Base-by-base conservation (phyloP, 1,140 invertebrate species). In the Streblospio benedicti region DNA sequence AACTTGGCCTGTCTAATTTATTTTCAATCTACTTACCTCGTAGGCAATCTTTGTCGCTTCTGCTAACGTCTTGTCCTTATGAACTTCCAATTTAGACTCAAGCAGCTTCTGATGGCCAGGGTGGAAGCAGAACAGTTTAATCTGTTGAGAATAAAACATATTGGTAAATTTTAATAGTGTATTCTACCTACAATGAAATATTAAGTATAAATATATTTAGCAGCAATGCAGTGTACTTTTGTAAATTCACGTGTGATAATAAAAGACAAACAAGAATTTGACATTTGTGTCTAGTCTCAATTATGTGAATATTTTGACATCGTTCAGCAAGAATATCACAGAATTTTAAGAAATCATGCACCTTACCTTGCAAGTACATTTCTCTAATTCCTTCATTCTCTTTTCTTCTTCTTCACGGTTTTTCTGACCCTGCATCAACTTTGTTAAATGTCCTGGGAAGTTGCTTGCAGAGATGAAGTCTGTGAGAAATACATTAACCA, bases 381-480 rank as follows among this genome's bases (percentile, higher is more conserved):
- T 82, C 54, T 86, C 82, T 56, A 82, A 75, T 71, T 85, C 80
- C 65, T 81, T 70, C 68, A 81, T 71, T 59, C 81, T 77, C 43
- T 81, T 74, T 44, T 88, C 84, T 32, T 77, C 78, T 70, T 89
- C 85, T 65, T 88, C 86, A 56, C 83, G 81, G 45, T 86, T 81
- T 62, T 84, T 79, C 70, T 89, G 81, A 49, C 69, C 82, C 45
- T 83, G 77, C 56, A 89, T 75, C 30, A 89, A 72, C 28, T 81
- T 79, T 71, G 83, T 84, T 58, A 91, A 84, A 74, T 90, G 87
- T 28, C 80, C 76, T 6, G 89, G 88, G 75, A 92, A 89, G 45
- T 88, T 82, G 33, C 84, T 83, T 14, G 80, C 76, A 61, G 81
- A 79, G 71, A 88, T 86, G 20, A 85, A 84, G 52, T 82, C 74